Conservation (phyloP, 2,113 vertebrate genomes). For the Ochotona curzoniae region DNA sequence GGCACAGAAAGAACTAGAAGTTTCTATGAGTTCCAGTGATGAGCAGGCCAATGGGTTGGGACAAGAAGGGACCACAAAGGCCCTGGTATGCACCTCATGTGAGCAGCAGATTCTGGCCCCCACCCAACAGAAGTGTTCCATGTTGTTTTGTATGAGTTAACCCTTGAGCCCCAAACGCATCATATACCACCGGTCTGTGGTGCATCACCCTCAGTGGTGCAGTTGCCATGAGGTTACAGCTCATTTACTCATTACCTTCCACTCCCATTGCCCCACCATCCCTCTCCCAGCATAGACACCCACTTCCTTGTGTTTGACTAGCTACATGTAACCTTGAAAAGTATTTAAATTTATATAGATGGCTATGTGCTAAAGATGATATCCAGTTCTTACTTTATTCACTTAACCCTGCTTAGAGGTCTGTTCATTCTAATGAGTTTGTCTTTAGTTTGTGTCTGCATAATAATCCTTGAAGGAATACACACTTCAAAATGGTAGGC, state of each 20-base stretch:
- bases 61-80: background rate
- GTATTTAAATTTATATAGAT: background rate
- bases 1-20: background rate
- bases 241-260: background rate
- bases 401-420: background rate
- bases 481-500: background rate
- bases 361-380: background rate
- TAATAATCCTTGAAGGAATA: background rate
- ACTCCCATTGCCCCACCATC: no score
- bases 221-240: background rate
- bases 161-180: background rate
- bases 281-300: background rate
- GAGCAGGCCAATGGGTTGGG: background rate
- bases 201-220: fast-evolving
- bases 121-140: background rate
- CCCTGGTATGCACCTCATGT: background rate
- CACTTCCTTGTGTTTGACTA: background rate
- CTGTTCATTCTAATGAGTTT: background rate
- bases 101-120: background rate
- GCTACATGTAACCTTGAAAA: background rate
- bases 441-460: background rate
- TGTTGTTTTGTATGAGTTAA: fast-evolving
- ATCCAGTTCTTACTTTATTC: background rate
- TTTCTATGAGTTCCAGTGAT: background rate
- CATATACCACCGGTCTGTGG: background rate